Evolutionary conservation across 2,113 vertebrate species (phyloP).

Genomic region (Peromyscus polionotus): DNA sequence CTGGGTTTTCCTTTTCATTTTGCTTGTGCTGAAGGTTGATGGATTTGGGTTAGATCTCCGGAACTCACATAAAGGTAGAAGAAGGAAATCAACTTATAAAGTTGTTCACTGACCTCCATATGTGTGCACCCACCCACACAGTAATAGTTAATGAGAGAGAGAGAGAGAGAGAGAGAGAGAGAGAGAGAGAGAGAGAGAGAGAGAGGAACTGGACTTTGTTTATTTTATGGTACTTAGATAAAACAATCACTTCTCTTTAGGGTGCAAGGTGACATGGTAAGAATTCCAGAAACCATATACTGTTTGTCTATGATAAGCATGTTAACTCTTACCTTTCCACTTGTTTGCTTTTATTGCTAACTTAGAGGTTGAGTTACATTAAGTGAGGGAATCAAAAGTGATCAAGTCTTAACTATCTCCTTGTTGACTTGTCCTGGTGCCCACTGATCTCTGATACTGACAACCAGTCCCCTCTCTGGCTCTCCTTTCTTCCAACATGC

Average conservation of each 20-base stretch:
- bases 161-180: too few species aligned
- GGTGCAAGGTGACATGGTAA: background rate
- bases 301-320: background rate
- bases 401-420: constrained; percentile 16
- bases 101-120: background rate
- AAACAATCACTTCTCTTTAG: background rate
- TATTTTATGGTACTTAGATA: background rate
- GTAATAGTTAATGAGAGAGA: background rate
- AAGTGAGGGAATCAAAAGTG: background rate
- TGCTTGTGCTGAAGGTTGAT: background rate
- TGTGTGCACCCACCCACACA: background rate
- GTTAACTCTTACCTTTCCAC: background rate
- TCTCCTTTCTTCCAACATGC: background rate
- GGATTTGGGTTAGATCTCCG: background rate
- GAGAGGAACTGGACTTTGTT: background rate
- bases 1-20: background rate
- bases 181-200: too few species aligned
- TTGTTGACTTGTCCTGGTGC: background rate
- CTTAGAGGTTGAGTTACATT: constrained; percentile 22
- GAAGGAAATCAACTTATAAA: background rate
- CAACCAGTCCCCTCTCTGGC: background rate
- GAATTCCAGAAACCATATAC: background rate
- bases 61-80: background rate
- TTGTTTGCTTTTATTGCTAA: constrained; percentile 11
- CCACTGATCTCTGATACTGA: fast-evolving